Percentiles rank a stretch among this genome's conserved stretches.
Conservation (phyloP, 2,113 vertebrate genomes). For the Echinops telfairi region DNA sequence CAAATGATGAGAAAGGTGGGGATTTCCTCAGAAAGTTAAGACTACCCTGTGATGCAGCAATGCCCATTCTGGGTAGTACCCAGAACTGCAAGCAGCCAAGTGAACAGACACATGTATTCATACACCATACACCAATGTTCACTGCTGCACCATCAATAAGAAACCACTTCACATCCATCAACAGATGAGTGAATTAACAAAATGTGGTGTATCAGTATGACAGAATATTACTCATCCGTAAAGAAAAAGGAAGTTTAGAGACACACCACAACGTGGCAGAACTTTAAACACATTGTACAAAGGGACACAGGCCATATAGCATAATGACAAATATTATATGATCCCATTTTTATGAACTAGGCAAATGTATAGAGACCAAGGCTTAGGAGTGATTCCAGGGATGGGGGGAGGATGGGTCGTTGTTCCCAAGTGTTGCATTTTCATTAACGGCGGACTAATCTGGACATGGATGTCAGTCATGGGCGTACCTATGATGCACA, state of each 20-base stretch:
- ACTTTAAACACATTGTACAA: neutral
- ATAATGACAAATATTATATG: neutral
- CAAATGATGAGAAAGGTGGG: neutral
- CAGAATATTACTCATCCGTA: neutral
- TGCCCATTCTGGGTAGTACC: neutral
- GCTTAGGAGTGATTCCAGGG: neutral
- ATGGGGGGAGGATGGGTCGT: neutral
- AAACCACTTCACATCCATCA: neutral
- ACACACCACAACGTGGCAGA: neutral
- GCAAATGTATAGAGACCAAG: neutral
- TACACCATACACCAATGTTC: neutral
- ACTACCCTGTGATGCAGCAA: neutral
- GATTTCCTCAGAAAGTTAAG: neutral
- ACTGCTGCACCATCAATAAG: neutral
- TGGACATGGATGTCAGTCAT: neutral
- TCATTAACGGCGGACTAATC: neutral
- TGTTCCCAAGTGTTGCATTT: neutral
- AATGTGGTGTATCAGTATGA: neutral
- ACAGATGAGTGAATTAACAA: neutral
- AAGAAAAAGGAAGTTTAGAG: neutral
- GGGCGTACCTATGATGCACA: neutral
- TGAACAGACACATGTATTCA: neutral
- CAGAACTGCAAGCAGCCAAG: neutral
- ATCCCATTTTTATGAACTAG: neutral
- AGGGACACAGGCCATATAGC: neutral